Evolutionary conservation across 2,113 vertebrate species (phyloP), one percentile per base, ranked within the genome.

Genomic region (Hucho hucho): DNA sequence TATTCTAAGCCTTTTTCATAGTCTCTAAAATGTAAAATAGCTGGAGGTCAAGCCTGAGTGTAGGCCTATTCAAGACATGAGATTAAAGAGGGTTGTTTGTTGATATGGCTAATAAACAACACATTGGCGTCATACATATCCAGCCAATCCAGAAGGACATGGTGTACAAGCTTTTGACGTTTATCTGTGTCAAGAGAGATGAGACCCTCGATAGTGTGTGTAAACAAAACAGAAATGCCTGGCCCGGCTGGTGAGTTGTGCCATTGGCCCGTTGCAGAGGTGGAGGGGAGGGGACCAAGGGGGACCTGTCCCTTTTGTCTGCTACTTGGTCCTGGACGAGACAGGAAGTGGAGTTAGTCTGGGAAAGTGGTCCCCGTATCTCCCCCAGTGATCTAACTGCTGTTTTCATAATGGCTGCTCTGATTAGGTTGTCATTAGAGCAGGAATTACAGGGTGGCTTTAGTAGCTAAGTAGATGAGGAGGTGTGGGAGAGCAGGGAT

Each of bases 341-440:
- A 76, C 72, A 79, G 72, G 81, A 86, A 81, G 69, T 76, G 64
- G 58, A 69, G 37, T 75, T 75, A 64, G 64, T 69, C 72, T 79
- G 68, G 75, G 78, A 82, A 83, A 66, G 56, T n/a, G n/a, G 14
- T 75, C 65, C 26, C 16, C 69, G 66, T 81, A 81, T 83, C 72
- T 79, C 65, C 76, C 66, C 74, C 64, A 79, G 46, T 81, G 70
- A 79, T 83, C 76, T 81, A 81, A 79, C 59, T 29, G 43, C 28
- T 43, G 37, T 43, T 75, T 79, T 75, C 46, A 76, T 46, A 64
- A 67, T 26, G 65, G 61, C 64, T 73, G 24, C 64, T 20, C 13
- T 70, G n/a, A 74, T 24, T 20, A 25, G 68, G 56, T 73, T 71
- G 71, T 68, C 68, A 76, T 76, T 80, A 78, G 58, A 65, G 46